Evolutionary conservation across 2,888 invertebrate genomes (phyloP), one percentile per base, ranked within the genome.

Genomic region (Phasia obesa): DNA sequence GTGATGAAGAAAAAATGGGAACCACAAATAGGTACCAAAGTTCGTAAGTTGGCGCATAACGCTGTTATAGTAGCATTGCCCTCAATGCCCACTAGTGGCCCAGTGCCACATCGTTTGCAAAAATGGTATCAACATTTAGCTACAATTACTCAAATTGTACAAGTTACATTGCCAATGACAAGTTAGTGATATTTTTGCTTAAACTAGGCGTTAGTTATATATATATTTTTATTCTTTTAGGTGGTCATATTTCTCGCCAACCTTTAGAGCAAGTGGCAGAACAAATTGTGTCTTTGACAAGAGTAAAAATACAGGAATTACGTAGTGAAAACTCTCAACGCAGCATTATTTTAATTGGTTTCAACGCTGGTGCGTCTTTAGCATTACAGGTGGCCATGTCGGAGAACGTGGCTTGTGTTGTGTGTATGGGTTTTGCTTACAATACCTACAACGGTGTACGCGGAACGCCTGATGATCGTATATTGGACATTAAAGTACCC

Each of bases 391-490:
- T 95, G 4, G 94, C 95, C 0, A 92, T 95, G 88, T 92, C 94
- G 70, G 96, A 96, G 88, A 92, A 93, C 62, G 94, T 96, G 9
- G 93, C 94, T 23, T 95, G 95, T 64, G 94, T 96, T 2, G 93
- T 97, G 21, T 95, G 96, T 88, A 92, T 97, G 84, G 96, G 96
- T 0, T 96, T 97, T 88, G 96, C 96, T 0, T 93, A 94, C 77
- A 93, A 93, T 84, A 96, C 96, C 0, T 93, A 94, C 0, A 94
- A 94, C 86, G 96, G 96, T 4, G 92, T 92, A 81, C 92, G 96
- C 64, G 96, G 96, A 4, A 94, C 94, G 74, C 94, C 95, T 0
- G 96, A 96, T 86, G 97, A 97, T 90, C 93, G 93, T 3, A 90
- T 97, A 38, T 90, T 96, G 85, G 95, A 96, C 86, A 92, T 95